Base-by-base conservation (phyloP, 2,888 invertebrate genomes). In the Leucania comma region DNA sequence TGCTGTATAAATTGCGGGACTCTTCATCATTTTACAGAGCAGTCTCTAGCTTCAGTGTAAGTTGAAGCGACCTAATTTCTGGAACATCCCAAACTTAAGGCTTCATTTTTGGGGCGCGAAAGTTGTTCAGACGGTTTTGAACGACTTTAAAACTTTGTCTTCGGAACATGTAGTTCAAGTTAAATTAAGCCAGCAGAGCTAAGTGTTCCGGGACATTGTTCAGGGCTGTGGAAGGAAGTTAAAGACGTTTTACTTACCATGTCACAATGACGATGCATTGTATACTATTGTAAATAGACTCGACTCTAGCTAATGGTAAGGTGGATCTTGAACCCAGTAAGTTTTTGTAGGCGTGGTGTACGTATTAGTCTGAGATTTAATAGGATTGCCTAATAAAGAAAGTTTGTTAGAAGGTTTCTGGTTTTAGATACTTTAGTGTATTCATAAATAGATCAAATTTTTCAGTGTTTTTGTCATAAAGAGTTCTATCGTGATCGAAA, bases 131-230 rank as follows among this genome's bases (percentile, higher is more conserved):
- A 54, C 35, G 50, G 29, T 73, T 61, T 32, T 46, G 53, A 54
- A 62, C 20, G 24, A 62, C 73, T 78, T 61, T 24, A 64, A 73
- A 68, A 73, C 73, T 73, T 78, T 38, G 29, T 4, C 56, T 57
- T 32, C 12, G 9, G 53, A 54, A 63, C 61, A 51, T 58, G 67
- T 58, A 58, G 61, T 53, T 22, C 9, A 50, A 78, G 67, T 78
- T 68, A 64, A 64, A 68, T 64, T 61, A 68, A 53, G 56, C 48
- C 35, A 29, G 29, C 8, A n/a, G 2, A 65, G 35, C 50, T 64
- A 50, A 76, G 32, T 53, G 17, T 61, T 64, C 29, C 20, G 12
- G 10, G 14, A 22, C 48, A 58, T 53, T 61, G 51, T 72, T 72
- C n/a, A 26, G 5, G 29, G 42, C 24, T 50, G 12, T 10, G 26